Conservation (phyloP, 2,888 invertebrate genomes). For the Drosophila kanekoi region DNA sequence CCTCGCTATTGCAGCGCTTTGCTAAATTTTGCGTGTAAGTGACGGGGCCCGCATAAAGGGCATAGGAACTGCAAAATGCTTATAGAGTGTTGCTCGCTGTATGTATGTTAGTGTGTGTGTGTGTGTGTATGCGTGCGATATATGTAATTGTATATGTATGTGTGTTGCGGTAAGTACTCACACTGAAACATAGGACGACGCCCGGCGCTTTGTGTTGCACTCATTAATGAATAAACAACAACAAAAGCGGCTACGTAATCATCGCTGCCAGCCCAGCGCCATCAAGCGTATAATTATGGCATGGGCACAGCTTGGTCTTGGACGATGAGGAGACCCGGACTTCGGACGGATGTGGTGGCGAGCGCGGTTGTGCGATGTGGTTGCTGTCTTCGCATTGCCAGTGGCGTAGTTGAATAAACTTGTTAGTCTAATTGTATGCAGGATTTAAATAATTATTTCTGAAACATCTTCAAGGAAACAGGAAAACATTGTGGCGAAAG, state of each 20-base stretch:
- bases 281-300: conserved; percentile 74
- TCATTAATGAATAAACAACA: conserved; percentile 78
- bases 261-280: conserved; percentile 67
- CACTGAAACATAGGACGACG: conserved; percentile 24
- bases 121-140: conserved; percentile 19
- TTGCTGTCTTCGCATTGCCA: conserved; percentile 32
- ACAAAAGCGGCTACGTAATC: conserved; percentile 64
- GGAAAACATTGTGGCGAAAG: neutral
- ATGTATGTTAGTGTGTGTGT: conserved; percentile 21
- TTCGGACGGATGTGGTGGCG: conserved; percentile 16
- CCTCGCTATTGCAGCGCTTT: conserved; percentile 73
- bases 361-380: conserved; percentile 37
- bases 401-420: conserved; percentile 45
- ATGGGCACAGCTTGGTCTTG: conserved; percentile 18
- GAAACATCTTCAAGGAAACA: conserved; percentile 9
- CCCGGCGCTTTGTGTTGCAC: conserved; percentile 69
- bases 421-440: conserved; percentile 28
- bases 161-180: conserved; percentile 30
- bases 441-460: conserved; percentile 28
- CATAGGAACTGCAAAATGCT: conserved; percentile 59
- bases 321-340: conserved; percentile 2
- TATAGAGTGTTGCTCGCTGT: conserved; percentile 34
- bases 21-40: conserved; percentile 80
- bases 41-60: conserved; percentile 73
- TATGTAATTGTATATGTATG: conserved; percentile 26